Evolutionary conservation across 35 echinoderm and acorn worm genomes (phyloP).

Genomic region (Heliocidaris tuberculata): DNA sequence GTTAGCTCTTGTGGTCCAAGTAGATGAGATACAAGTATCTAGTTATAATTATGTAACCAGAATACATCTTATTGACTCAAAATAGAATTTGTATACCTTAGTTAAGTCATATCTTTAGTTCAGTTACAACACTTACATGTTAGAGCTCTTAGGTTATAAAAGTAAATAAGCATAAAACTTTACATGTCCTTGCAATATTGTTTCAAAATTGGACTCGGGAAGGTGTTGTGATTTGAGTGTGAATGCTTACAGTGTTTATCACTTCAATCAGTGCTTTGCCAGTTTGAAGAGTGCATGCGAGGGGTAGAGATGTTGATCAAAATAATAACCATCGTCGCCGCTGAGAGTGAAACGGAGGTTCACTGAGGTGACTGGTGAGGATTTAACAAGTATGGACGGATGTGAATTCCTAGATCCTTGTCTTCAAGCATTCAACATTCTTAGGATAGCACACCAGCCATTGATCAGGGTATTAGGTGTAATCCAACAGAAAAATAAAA

Average conservation of each 20-base stretch:
- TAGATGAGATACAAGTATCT: background rate
- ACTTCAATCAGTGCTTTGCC: background rate
- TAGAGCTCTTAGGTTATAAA: no score
- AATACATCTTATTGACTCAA: background rate
- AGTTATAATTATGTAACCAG: background rate
- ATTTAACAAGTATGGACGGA: constrained; percentile 17
- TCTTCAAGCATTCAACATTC: constrained; percentile 3
- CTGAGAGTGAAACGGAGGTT: constrained; percentile 1
- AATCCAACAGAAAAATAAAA: background rate
- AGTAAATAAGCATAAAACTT: no score
- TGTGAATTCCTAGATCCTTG: constrained; percentile 16
- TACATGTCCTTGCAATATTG: no score
- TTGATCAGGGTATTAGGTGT: background rate
- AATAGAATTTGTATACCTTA: no score
- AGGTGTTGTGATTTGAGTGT: background rate
- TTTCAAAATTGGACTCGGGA: no score
- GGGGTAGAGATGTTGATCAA: constrained; percentile 2
- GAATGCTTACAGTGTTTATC: background rate
- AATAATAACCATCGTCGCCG: background rate
- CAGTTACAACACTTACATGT: no score
- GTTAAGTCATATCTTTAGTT: no score
- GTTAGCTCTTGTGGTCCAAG: background rate
- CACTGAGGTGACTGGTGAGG: background rate
- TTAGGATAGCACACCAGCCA: background rate
- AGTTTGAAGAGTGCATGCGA: background rate